Conservation (phyloP, 2,113 vertebrate species). For the Apeltes quadracus region DNA sequence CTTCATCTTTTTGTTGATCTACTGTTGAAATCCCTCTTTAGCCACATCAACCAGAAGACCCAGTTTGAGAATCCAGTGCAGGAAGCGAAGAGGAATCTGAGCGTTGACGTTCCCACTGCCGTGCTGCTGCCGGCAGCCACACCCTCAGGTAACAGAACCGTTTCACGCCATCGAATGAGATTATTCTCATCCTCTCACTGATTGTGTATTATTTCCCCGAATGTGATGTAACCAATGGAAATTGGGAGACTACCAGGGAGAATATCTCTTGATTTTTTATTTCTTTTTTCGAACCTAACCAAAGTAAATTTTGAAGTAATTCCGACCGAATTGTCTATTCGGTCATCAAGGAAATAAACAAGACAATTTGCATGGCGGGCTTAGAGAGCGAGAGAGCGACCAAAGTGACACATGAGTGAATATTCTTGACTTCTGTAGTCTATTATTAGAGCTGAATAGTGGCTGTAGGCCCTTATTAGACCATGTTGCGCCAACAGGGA, state of each 20-base stretch:
- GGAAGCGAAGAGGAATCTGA: slow-evolving; percentile 92
- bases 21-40: slow-evolving; percentile 54
- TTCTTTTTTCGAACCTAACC: too few species aligned
- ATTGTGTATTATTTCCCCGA: background rate
- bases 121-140: slow-evolving; percentile 53
- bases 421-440: background rate
- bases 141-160: slow-evolving; percentile 67
- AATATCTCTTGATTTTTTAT: background rate
- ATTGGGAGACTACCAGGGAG: background rate
- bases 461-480: background rate
- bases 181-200: background rate
- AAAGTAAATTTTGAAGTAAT: too few species aligned
- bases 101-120: slow-evolving; percentile 77
- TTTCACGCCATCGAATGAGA: background rate
- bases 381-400: background rate
- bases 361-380: slow-evolving; percentile 24
- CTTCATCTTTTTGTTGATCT: background rate
- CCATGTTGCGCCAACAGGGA: background rate
- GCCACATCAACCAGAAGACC: slow-evolving; percentile 99
- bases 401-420: background rate
- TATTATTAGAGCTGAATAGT: too few species aligned
- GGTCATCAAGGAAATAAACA: slow-evolving; percentile 23
- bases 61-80: slow-evolving; percentile 99
- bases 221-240: background rate
- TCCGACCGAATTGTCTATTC: too few species aligned